Conservation (phyloP, 2,113 vertebrate species). For the Bucco capensis region DNA sequence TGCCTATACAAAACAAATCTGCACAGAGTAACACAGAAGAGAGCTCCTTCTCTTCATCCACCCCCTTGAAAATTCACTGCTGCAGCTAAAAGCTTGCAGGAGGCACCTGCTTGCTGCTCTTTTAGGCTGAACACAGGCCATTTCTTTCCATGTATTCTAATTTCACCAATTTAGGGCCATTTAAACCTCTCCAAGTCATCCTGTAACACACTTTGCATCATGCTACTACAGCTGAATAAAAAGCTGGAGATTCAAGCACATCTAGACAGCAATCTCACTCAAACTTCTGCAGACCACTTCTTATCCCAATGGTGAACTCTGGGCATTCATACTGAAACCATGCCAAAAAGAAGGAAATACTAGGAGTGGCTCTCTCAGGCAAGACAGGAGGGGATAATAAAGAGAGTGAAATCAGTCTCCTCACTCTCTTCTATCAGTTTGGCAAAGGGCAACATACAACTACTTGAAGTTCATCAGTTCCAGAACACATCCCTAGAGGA, state of each 20-base stretch:
- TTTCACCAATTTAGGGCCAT: not conserved
- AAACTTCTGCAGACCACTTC: not conserved
- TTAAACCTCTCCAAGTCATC: not conserved
- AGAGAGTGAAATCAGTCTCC: not conserved
- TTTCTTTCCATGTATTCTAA: rapidly evolving
- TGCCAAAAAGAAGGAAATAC: not conserved
- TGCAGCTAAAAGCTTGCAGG: not conserved
- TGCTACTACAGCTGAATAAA: not conserved
- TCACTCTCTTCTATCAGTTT: not conserved
- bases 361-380: not conserved
- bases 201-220: not conserved
- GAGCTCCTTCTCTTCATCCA: not conserved
- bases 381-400: not conserved
- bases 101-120: not conserved
- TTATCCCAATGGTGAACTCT: not conserved
- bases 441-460: not conserved
- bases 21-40: not conserved
- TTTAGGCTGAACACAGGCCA: rapidly evolving
- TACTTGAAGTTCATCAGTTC: not conserved
- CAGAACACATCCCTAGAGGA: not conserved
- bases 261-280: not conserved
- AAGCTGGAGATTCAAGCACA: not conserved
- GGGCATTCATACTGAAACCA: not conserved
- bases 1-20: not conserved
- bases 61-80: not conserved